Evolutionary conservation across 2,888 invertebrate species (phyloP).

Genomic region (Ectobius pallidus): DNA sequence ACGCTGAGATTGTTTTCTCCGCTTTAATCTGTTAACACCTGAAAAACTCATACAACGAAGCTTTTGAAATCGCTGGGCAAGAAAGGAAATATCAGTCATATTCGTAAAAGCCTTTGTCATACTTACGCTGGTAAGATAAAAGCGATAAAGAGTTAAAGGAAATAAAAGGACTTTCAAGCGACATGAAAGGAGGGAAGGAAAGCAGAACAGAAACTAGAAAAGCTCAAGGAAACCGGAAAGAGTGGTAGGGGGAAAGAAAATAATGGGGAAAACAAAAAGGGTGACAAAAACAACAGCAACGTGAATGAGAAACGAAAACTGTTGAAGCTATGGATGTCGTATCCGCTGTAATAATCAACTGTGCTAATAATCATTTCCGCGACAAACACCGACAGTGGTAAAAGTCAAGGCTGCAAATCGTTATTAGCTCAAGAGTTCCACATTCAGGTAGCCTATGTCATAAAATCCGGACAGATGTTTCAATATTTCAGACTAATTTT

Average conservation of each 20-base stretch:
- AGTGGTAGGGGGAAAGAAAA: neutral
- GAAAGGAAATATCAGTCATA: neutral
- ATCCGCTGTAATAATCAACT: neutral
- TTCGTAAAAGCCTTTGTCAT: neutral
- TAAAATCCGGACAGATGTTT: too few relatives aligned
- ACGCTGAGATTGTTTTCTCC: neutral
- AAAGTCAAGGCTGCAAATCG: too few relatives aligned
- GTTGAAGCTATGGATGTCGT: neutral
- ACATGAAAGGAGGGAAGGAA: slow-evolving; percentile 5
- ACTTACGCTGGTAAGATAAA: neutral
- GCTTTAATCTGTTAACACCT: slow-evolving; percentile 18
- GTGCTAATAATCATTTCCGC: neutral
- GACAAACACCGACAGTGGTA: too few relatives aligned
- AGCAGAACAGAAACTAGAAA: slow-evolving; percentile 16
- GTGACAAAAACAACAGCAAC: neutral
- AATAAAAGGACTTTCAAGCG: neutral
- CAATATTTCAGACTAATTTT: too few relatives aligned
- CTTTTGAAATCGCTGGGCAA: neutral
- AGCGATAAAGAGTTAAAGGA: slow-evolving; percentile 1
- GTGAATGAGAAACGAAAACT: neutral
- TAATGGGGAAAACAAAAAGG: slow-evolving; percentile 4
- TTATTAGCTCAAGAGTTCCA: too few relatives aligned
- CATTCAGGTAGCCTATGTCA: too few relatives aligned
- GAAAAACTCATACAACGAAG: slow-evolving; percentile 13
- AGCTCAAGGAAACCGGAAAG: slow-evolving; percentile 20